A percentile compares a stretch with the other conserved stretches of the same genome.
These are phyloP conservation scores for Mermis nigrescens DNA, from an alignment of 2,888 invertebrate species.

Conservation along the genomic window DNA sequence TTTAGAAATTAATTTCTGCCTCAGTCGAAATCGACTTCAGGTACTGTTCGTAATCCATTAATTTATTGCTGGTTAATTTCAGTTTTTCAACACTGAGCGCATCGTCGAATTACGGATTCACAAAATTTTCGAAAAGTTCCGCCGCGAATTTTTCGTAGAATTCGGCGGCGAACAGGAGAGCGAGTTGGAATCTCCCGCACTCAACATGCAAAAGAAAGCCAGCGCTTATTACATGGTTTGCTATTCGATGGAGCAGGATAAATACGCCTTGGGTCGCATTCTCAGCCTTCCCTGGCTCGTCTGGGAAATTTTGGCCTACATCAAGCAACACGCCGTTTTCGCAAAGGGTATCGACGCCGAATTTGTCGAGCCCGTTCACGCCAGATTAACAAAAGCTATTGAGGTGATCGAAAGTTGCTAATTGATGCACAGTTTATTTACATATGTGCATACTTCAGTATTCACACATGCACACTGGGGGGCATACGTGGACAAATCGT, in stretches of 20 bases:
- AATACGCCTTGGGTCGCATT: background rate
- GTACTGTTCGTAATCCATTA: too few species aligned
- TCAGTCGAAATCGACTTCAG: too few species aligned
- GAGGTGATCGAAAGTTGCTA: too few species aligned
- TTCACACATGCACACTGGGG: too few species aligned
- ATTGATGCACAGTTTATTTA: too few species aligned
- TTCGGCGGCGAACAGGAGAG: background rate
- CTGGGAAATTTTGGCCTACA: conserved; percentile 10
- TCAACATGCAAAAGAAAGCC: conserved; percentile 5
- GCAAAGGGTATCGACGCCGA: background rate
- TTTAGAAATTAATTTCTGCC: too few species aligned
- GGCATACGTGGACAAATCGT: too few species aligned
- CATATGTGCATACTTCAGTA: too few species aligned
- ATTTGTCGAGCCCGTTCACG: background rate
- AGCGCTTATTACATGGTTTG: conserved; percentile 11
- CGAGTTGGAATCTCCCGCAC: background rate
- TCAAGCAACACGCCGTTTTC: conserved; percentile 5
- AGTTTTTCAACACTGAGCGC: conserved; percentile 26
- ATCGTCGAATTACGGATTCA: conserved; percentile 24
- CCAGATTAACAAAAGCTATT: background rate
- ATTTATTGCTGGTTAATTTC: too few species aligned
- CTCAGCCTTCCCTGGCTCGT: conserved; percentile 14
- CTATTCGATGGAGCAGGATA: background rate
- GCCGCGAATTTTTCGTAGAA: conserved; percentile 20
- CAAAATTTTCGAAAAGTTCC: conserved; percentile 18